Percentiles rank a stretch among this genome's conserved stretches.
phyloP scores from a whole-genome alignment of 2,888 invertebrate genomes.

The Aporophyla nigra region DNA sequence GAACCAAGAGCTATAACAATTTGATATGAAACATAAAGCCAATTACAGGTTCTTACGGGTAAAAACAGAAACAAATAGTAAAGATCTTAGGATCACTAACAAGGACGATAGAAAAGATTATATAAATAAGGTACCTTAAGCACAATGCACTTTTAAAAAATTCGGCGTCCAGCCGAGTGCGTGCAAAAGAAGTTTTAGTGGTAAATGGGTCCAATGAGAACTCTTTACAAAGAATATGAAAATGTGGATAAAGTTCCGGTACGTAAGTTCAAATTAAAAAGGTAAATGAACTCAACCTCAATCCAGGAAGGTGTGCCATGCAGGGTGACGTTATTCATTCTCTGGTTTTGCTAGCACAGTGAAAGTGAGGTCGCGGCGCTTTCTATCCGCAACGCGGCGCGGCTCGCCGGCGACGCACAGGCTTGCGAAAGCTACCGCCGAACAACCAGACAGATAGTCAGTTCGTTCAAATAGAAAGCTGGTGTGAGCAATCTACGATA shows the following conservation, averaged over 20 bases:
- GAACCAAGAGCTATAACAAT: no score
- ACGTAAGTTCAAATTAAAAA: conserved; percentile 10
- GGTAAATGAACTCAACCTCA: conserved; percentile 43
- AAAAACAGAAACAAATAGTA: no score
- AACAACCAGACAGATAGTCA: conserved; percentile 60
- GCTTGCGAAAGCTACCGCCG: conserved; percentile 84
- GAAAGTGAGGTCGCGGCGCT: conserved; percentile 90
- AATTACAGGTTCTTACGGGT: no score
- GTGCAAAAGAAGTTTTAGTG: no score
- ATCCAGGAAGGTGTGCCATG: conserved; percentile 44
- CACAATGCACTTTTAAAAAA: no score
- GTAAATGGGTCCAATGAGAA: no score
- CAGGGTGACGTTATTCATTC: conserved; percentile 68
- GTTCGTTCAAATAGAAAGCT: conserved; percentile 68
- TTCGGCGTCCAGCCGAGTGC: no score
- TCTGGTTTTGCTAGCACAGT: conserved; percentile 77
- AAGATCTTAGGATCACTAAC: no score
- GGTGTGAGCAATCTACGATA: conserved; percentile 36
- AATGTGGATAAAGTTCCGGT: neutral
- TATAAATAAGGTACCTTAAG: no score
- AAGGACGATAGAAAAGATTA: no score
- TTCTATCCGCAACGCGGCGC: conserved; percentile 83
- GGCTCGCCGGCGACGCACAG: conserved; percentile 56
- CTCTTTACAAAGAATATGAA: neutral
- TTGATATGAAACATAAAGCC: no score